These are phyloP conservation scores for Drosophila greeni DNA, from an alignment of 2,888 invertebrate species.

Conservation along the genomic window DNA sequence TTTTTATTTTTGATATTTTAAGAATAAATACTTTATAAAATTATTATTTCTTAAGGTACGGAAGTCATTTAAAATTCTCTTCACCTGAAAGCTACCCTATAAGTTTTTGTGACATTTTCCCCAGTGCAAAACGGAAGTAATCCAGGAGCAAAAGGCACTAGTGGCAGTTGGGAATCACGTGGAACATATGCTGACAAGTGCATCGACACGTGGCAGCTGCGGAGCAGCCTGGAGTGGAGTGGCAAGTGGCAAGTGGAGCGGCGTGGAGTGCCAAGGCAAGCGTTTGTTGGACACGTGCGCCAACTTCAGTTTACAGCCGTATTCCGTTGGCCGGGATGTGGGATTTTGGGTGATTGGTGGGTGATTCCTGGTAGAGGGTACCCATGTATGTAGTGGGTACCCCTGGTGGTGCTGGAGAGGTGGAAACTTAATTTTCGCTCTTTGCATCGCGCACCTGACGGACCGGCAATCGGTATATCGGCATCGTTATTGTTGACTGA, in stretches of 20 bases:
- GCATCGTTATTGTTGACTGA: slow-evolving; percentile 51
- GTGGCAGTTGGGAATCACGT: slow-evolving; percentile 41
- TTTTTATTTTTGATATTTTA: no score
- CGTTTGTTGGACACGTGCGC: slow-evolving; percentile 70
- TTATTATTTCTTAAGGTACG: no score
- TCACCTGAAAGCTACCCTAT: not conserved
- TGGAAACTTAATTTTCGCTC: slow-evolving; percentile 63
- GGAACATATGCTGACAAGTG: slow-evolving; percentile 71
- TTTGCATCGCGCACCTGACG: slow-evolving; percentile 53
- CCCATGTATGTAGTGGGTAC: slow-evolving; percentile 3
- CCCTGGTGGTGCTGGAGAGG: slow-evolving; percentile 45
- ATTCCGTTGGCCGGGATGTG: slow-evolving; percentile 19
- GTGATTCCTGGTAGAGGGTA: not conserved
- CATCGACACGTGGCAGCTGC: slow-evolving; percentile 44
- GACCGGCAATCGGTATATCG: slow-evolving; percentile 33
- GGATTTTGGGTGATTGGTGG: slow-evolving; percentile 12
- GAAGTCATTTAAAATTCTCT: not conserved
- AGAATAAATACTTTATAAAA: no score
- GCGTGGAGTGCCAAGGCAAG: slow-evolving; percentile 35
- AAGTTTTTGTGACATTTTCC: not conserved
- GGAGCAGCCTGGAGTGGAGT: slow-evolving; percentile 11
- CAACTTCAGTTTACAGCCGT: slow-evolving; percentile 61
- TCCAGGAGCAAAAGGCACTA: slow-evolving; percentile 24
- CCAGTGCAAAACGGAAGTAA: slow-evolving; percentile 12
- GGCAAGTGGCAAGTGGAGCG: slow-evolving; percentile 53